Base-by-base conservation (phyloP, 2,113 vertebrate genomes). In the Osmerus mordax region DNA sequence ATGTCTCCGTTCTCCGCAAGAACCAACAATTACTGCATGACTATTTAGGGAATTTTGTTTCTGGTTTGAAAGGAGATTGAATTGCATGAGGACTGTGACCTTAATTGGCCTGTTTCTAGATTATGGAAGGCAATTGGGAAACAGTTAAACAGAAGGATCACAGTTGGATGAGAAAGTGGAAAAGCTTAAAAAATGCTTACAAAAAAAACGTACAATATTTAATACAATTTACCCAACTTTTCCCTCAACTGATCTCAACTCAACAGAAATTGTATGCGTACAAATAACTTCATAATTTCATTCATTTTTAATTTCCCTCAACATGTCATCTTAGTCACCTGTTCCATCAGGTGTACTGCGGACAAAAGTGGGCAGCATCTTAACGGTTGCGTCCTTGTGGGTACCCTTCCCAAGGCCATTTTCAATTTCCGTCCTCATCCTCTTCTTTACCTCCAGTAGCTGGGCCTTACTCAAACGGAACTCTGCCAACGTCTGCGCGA, bases 301-400 rank as follows among this genome's bases (percentile, higher is more conserved):
- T 32, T 29, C 16, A 7, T 52, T 12, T 12, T 9, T 23, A 11
- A 36, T 21, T 23, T 9, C 41, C 41, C n/a, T 13, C 47, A 19
- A 19, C 13, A 21, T 25, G 3, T n/a, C 18, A 25, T 65, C 61
- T n/a, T 32, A 4, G 3, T 93, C 83, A 99, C 97, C 97, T 79
- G 96, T 84, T 47, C 97, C 97, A 0, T 99, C 97, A 0, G 96
- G 97, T 0, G 94, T 98, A 70, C 94, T 95, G 19, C 94, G 91
- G 21, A 99, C 97, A 0, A 95, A 99, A 4, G 97, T 96, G 14
- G 97, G 97, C 86, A 99, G 71, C 97, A 99, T 99, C 69, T 96
- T 99, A 72, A 99, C 97, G 0, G 92, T 92, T 0, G 97, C 96
- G 0, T 88, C 91, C 12, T 92, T 83, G 0, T 98, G 89, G 0